Evolutionary conservation across 2,888 invertebrate species (phyloP), one percentile per base, ranked within the genome.

Genomic region (Brachyopa scutellaris): DNA sequence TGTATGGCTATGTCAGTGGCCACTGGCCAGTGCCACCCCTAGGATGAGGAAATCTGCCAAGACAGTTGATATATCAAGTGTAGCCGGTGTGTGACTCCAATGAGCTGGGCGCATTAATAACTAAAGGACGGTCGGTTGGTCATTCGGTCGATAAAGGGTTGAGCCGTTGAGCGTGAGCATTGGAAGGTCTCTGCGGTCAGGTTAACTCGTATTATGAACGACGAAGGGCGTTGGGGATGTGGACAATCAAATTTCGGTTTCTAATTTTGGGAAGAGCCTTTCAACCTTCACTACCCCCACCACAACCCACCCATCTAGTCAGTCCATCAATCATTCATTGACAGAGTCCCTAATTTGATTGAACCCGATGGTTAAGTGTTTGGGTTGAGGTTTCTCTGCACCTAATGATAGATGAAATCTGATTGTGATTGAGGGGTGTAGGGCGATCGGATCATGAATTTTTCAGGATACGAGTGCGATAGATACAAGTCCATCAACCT

Each of bases 291-390:
- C 26, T 26, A 26, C 17, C 23, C n/a, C 40, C 0, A 9, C 11
- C 33, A 29, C 33, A 57, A 66, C 31, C 51, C 33, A 59, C 19
- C 61, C n/a, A n/a, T 36, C 13, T 36, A 36, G 26, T 13, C 26
- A 55, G 36, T 42, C 31, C 45, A 82, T 82, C 70, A 70, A 82
- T 82, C 80, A 82, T 82, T 70, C 49, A 82, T 66, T 77, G 77
- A 77, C 77, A 82, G 36, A 21, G 57, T 53, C 59, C 62, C 76
- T 82, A 77, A 77, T 82, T 82, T 77, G 76, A 82, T 82, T 70
- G 76, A 82, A 59, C 42, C 51, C 33, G 23, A 31, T 33, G 45
- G 38, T 51, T 59, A 53, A 64, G 64, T 55, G 55, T 17, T 47
- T 45, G 45, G 62, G 53, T 26, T 40, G 2, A n/a, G 57, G 51